Base-by-base conservation (phyloP, 2,888 invertebrate genomes). In the Drosophila nigritarsus region DNA sequence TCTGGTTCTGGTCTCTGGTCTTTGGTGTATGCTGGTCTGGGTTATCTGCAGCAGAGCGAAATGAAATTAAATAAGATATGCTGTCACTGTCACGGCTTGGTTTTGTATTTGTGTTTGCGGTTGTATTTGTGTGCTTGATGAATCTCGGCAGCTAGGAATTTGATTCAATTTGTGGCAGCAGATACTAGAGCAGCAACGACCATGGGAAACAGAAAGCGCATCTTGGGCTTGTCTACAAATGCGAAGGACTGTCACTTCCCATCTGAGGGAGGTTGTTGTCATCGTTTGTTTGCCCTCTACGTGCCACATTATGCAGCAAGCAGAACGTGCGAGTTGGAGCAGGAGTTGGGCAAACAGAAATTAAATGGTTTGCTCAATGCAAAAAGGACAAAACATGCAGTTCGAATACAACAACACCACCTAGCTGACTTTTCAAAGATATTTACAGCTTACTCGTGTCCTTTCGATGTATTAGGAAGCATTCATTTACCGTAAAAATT, bases 41-140 rank as follows among this genome's bases (percentile, higher is more conserved):
- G 55, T 79, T 72, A 75, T 78, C 73, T 68, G 64, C 73, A 65
- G 64, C 63, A 18, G 60, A 62, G 63, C 69, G 62, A 76, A 65
- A 73, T 80, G 72, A 84, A 85, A 88, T 85, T 85, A 86, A 85
- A 85, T 85, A 86, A 86, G 86, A 85, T 85, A 75, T 87, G 81
- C 83, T 81, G 87, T 81, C 85, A 76, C 85, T 77, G 81, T 81
- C 83, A 78, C 53, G 73, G 54, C 67, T 13, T 58, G 29, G 42
- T 66, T 32, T 15, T 73, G 65, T 45, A 9, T 64, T 45, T 64
- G 32, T 54, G 27, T 34, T 55, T 62, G 36, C 42, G 40, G 65
- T 27, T 53, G 24, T 30, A 32, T 60, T 51, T 63, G 65, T 73
- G 73, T 42, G 65, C 65, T 49, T 80, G 80, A 77, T 74, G 77